Percentiles rank a stretch among this genome's conserved stretches.
phyloP scores from a whole-genome alignment of 2,797 vertebrate species.

The Sebastes cheni region DNA sequence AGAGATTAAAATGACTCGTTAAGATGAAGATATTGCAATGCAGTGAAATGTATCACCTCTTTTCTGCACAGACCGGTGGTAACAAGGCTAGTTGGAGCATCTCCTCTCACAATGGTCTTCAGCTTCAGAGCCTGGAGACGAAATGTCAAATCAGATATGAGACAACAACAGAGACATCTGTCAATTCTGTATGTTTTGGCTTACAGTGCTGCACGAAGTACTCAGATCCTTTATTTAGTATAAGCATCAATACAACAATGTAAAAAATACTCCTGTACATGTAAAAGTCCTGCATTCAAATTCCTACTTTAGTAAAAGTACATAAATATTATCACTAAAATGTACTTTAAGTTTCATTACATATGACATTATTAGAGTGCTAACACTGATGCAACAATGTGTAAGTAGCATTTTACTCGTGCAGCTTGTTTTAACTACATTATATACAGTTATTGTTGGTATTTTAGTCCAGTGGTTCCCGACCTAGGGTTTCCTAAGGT shows the following conservation, averaged over 20 bases:
- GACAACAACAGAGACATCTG: not conserved
- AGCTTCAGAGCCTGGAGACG: constrained; percentile 91
- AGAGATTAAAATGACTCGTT: not conserved
- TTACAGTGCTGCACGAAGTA: not conserved
- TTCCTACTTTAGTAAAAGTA: not conserved
- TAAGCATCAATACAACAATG: not conserved
- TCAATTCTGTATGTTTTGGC: not conserved
- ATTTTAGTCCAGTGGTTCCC: too few species aligned
- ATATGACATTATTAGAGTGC: not conserved
- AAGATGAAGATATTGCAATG: not conserved
- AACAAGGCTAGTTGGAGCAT: constrained; percentile 90
- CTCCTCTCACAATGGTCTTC: constrained; percentile 95
- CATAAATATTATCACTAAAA: not conserved
- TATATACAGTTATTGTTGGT: not conserved
- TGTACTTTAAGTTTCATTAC: not conserved
- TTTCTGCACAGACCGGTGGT: constrained; percentile 93
- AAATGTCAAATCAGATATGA: constrained; percentile 1
- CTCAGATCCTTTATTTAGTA: not conserved
- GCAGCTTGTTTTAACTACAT: not conserved
- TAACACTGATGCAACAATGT: not conserved
- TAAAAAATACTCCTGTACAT: not conserved
- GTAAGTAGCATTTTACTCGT: not conserved
- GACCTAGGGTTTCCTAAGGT: too few species aligned
- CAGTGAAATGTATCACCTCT: constrained; percentile 83
- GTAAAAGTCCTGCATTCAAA: not conserved